phyloP scores from a whole-genome alignment of 2,113 vertebrate species.

The Myiozetetes cayanensis region DNA sequence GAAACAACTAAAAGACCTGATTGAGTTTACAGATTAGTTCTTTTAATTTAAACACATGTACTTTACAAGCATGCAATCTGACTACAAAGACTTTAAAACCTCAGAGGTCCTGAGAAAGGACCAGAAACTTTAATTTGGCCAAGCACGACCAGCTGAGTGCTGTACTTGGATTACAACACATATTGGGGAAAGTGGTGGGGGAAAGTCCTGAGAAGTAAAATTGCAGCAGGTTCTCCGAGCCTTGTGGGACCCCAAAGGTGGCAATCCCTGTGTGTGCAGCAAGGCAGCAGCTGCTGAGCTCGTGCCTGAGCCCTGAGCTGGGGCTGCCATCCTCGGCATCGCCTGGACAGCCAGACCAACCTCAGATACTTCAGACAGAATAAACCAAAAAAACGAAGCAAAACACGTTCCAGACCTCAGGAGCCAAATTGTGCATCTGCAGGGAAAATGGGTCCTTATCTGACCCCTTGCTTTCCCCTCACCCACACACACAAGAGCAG shows the following conservation, averaged over 20 bases:
- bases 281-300: neutral
- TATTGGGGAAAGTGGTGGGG: neutral
- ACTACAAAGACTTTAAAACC: neutral
- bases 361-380: neutral
- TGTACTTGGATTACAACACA: neutral
- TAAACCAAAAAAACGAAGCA: neutral
- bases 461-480: neutral
- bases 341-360: fast-evolving
- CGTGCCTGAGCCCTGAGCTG: fast-evolving
- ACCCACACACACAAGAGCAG: neutral
- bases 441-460: neutral
- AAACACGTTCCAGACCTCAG: neutral
- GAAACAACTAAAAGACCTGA: neutral
- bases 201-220: neutral
- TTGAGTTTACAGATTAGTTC: neutral
- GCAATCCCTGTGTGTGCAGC: neutral
- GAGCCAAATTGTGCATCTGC: neutral
- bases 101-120: neutral
- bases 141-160: neutral
- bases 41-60: neutral
- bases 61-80: neutral
- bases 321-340: fast-evolving
- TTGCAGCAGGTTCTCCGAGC: fast-evolving
- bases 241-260: neutral
- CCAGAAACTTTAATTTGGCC: neutral